Evolutionary conservation across 2,113 vertebrate species (phyloP).

Genomic region (Strix aluco): DNA sequence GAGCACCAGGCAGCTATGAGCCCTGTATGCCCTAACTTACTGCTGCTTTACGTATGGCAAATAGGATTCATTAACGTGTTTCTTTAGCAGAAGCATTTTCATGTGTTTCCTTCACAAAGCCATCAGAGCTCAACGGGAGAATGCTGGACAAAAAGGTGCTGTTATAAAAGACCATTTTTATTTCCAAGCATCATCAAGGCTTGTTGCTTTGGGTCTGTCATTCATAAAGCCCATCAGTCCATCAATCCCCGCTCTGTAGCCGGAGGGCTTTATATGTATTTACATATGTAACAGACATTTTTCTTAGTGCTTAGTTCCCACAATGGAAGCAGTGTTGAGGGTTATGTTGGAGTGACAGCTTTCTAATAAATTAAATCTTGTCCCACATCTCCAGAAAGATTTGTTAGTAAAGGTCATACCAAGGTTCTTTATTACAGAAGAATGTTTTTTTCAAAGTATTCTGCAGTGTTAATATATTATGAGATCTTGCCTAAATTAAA

Average conservation of each 20-base stretch:
- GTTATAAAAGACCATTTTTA: background rate
- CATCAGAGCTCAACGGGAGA: background rate
- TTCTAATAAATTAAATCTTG: background rate
- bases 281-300: background rate
- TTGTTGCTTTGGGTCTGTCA: background rate
- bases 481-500: slow-evolving; percentile 12
- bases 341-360: background rate
- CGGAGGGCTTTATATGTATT: background rate
- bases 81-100: background rate
- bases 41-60: background rate
- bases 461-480: background rate
- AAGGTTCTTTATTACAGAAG: background rate
- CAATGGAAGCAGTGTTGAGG: slow-evolving; percentile 1
- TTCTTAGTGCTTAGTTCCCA: background rate
- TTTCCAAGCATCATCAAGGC: background rate
- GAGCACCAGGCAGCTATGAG: slow-evolving; percentile 3
- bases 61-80: fast-evolving
- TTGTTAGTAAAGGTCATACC: slow-evolving; percentile 11
- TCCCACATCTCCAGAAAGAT: slow-evolving; percentile 28
- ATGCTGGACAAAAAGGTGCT: background rate
- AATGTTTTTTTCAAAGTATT: background rate
- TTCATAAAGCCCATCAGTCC: background rate
- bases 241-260: background rate
- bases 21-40: background rate
- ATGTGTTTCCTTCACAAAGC: background rate